Base-by-base conservation (phyloP, 2,797 vertebrate genomes). In the Microhierax caerulescens region DNA sequence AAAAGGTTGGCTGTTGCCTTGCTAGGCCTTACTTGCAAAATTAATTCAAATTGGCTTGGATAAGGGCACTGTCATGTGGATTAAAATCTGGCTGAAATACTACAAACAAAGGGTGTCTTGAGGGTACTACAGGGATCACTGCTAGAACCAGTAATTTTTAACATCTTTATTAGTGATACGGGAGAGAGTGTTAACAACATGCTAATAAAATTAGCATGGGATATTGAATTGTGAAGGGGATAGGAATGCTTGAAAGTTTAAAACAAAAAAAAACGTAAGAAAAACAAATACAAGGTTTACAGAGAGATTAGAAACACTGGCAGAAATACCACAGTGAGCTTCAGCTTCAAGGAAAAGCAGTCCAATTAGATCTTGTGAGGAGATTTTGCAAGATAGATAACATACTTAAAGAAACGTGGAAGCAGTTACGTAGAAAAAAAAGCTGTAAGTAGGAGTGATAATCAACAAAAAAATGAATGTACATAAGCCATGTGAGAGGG, bases 41-140 rank as follows among this genome's bases (percentile, higher is more conserved):
- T 96, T 87, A 97, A 95, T 93, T 95, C 83, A 95, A 91, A 96
- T 97, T 96, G 89, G 37, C 80, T 96, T 92, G 92, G 78, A 90
- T 92, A 79, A 92, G 80, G 90, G 59, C 81, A 77, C 83, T 94
- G 87, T 96, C 80, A 75, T 81, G 85, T 93, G 95, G 89, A 96
- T 97, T 96, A 93, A 95, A 95, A 97, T 60, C 91, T 96, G 95
- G 85, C 93, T 92, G 76, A 76, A 96, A 88, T 61, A 85, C 59
- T 93, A 77, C 90, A 97, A 96, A 97, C 96, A 96, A 95, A 96
- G 93, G 56, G 81, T 92, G 81, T 95, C 78, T 94, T 78, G 90
- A 93, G 87, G 76, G 92, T 93, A 93, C 85, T 78, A 70, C 80
- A 57, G 83, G 92, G 95, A 95, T 96, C 87, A 36, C 85, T 92